Evolutionary conservation across 2,888 invertebrate species (phyloP), one percentile per base, ranked within the genome.

Genomic region (Aspidiotus destructor): DNA sequence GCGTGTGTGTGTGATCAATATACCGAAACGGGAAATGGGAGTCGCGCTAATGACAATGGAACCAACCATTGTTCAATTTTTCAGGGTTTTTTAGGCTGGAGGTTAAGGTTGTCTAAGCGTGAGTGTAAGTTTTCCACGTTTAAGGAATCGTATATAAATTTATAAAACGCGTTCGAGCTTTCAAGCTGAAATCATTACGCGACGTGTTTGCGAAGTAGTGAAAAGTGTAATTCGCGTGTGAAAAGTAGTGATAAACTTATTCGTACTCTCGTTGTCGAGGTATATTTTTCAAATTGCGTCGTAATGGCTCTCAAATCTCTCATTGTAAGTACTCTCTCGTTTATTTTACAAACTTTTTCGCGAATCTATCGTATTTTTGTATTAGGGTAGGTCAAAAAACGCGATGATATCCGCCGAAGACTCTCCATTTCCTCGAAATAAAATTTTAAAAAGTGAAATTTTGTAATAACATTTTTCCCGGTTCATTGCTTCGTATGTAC

Each of bases 41-140:
- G 64, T 64, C 10, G 54, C 28, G 28, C 40, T 10, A 8, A 55
- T 16, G 64, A 64, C 64, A 65, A 57, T 53, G 54, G 57, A 57
- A 17, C 64, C 64, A 65, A 44, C 44, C 41, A 65, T 65, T 65
- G 64, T 65, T 65, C 64, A 44, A 41, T 55, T 28, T 42, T 65
- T 65, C 64, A 65, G 64, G 64, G 64, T 65, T 65, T 65, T 65
- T 65, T 42, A 44, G 41, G 7, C 16, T 62, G 41, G 58, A 65
- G 64, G 64, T 65, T 58, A 65, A 65, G 57, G 57, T 58, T 28
- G 53, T n/a, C 61, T 61, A 41, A 42, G 41, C 63, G 13, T 41
- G 16, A 41, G 41, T 54, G 13, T 41, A 11, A 41, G 48, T 62
- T 62, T 62, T 62, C 44, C 62, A 62, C 61, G n/a, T 61, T 61